phyloP scores from a whole-genome alignment of 53 echinoderm and acorn worm species.

The Henricia sp. region DNA sequence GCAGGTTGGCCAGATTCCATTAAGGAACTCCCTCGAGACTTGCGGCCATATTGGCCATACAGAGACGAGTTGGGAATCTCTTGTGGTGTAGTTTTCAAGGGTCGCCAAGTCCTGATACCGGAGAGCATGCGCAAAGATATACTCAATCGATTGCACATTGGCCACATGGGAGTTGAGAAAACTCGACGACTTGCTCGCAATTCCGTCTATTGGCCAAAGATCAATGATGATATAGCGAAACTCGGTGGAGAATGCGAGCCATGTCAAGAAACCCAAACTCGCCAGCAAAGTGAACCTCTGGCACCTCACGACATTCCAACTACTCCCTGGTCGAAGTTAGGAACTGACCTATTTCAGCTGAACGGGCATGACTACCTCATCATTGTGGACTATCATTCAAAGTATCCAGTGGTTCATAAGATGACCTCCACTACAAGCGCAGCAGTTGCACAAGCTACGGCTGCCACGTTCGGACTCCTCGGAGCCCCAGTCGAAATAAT shows the following conservation, averaged over 20 bases:
- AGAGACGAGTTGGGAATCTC: constrained; percentile 65
- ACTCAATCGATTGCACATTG: constrained; percentile 50
- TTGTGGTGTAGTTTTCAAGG: constrained; percentile 69
- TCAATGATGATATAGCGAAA: constrained; percentile 24
- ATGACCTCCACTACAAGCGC: constrained; percentile 31
- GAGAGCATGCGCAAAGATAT: constrained; percentile 37
- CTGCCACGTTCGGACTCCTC: constrained; percentile 21
- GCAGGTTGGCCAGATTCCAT: constrained; percentile 66
- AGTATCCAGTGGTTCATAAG: constrained; percentile 30
- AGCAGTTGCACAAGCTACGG: constrained; percentile 27
- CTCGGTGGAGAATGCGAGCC: constrained; percentile 27
- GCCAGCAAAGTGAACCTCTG: constrained; percentile 42
- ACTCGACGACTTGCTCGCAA: constrained; percentile 52
- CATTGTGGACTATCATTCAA: constrained; percentile 59
- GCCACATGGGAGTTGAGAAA: constrained; percentile 66
- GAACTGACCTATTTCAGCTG: constrained; percentile 62
- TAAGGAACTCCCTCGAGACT: constrained; percentile 59
- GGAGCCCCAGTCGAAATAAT: constrained; percentile 34
- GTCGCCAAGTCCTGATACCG: constrained; percentile 65
- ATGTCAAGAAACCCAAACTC: constrained; percentile 39
- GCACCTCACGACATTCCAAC: constrained; percentile 59
- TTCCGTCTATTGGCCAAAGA: constrained; percentile 57
- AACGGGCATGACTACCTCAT: constrained; percentile 42
- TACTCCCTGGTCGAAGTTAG: constrained; percentile 66
- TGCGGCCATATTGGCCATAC: constrained; percentile 65